phyloP scores from a whole-genome alignment of 2,113 vertebrate genomes.

The Callochromis pleurospilus region DNA sequence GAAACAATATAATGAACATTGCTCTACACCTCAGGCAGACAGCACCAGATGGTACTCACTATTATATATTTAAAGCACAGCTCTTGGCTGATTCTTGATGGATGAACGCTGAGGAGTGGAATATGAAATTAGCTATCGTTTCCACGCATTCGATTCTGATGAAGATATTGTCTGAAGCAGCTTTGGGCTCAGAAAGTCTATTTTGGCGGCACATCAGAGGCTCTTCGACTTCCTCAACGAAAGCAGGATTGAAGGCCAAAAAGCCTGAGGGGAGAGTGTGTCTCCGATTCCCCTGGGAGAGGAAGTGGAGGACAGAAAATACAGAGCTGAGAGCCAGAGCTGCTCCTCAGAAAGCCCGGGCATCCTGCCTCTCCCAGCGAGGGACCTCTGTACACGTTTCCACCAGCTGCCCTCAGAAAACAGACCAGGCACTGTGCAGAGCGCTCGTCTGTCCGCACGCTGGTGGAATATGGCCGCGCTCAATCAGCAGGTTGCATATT shows the following conservation, averaged over 20 bases:
- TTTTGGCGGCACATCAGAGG: constrained; percentile 61
- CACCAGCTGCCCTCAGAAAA: constrained; percentile 69
- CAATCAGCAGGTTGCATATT: constrained; percentile 46
- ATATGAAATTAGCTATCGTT: not conserved
- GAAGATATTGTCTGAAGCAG: not conserved
- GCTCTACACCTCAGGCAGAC: not conserved
- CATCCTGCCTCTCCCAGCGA: constrained; percentile 58
- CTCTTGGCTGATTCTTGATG: constrained; percentile 2
- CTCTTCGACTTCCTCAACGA: constrained; percentile 56
- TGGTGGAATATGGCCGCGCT: constrained; percentile 21
- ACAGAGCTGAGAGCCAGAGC: constrained; percentile 31
- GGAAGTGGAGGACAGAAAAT: constrained; percentile 53
- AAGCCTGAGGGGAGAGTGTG: constrained; percentile 51
- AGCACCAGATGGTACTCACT: constrained; percentile 5
- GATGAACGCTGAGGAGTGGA: not conserved
- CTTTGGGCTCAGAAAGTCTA: not conserved
- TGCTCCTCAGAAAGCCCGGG: constrained; percentile 54
- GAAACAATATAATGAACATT: not conserved
- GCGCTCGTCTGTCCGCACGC: not conserved
- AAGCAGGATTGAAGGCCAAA: constrained; percentile 46
- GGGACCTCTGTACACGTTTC: constrained; percentile 62
- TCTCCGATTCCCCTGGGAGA: constrained; percentile 50
- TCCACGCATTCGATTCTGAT: not conserved
- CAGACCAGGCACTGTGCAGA: constrained; percentile 63
- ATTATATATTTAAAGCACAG: constrained; percentile 5